phyloP scores from a whole-genome alignment of 2,888 invertebrate species.

The Hoplodrina blanda region DNA sequence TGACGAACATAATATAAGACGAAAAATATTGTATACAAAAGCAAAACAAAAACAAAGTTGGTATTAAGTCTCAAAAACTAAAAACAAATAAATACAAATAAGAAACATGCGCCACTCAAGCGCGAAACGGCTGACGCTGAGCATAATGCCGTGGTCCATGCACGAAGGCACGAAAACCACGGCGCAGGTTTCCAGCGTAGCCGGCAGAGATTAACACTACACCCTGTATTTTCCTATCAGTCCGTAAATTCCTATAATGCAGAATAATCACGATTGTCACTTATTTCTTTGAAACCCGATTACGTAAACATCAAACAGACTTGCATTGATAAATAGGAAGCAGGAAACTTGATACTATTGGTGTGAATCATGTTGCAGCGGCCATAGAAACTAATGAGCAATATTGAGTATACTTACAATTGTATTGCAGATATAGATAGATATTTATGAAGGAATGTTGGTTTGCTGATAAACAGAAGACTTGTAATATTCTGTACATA shows the following conservation, averaged over 20 bases:
- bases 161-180: too few species aligned
- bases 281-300: slow-evolving; percentile 25
- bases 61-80: too few species aligned
- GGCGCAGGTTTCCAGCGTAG: too few species aligned
- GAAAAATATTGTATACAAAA: too few species aligned
- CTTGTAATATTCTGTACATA: too few species aligned
- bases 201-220: too few species aligned
- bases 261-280: slow-evolving; percentile 1
- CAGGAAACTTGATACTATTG: slow-evolving; percentile 6
- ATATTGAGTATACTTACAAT: background rate
- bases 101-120: too few species aligned
- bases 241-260: background rate
- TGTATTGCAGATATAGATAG: background rate
- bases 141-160: too few species aligned
- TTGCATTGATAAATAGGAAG: slow-evolving; percentile 13
- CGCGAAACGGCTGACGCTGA: too few species aligned
- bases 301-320: background rate
- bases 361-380: slow-evolving; percentile 16
- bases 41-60: too few species aligned
- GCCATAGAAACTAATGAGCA: slow-evolving; percentile 5
- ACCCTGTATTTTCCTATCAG: background rate
- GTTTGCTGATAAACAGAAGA: slow-evolving; percentile 6
- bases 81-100: too few species aligned
- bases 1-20: too few species aligned
- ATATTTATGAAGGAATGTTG: background rate